Evolutionary conservation across 2,888 invertebrate species (phyloP).

Genomic region (Subacronicta megacephala): DNA sequence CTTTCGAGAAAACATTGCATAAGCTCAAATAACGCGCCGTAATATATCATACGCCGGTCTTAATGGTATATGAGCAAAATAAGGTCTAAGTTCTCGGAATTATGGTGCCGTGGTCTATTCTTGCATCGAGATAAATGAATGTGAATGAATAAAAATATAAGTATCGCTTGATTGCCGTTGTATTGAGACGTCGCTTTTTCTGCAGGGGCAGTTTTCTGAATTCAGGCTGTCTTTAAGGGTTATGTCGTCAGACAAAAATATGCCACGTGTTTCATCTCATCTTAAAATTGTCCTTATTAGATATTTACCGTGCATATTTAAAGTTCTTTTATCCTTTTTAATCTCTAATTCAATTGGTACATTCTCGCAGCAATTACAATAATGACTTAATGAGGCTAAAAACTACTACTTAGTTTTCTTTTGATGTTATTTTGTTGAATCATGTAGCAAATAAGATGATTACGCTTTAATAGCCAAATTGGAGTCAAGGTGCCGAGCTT

Average conservation of each 20-base stretch:
- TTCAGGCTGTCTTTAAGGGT: too few species aligned
- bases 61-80: slow-evolving; percentile 1
- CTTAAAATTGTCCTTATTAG: too few species aligned
- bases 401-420: neutral
- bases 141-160: too few species aligned
- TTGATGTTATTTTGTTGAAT: slow-evolving; percentile 1
- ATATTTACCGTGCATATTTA: too few species aligned
- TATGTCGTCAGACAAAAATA: too few species aligned
- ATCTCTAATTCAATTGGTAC: neutral
- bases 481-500: neutral
- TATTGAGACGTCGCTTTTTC: too few species aligned
- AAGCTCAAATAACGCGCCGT: slow-evolving; percentile 3
- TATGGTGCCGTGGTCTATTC: too few species aligned
- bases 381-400: neutral
- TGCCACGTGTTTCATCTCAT: too few species aligned
- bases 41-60: slow-evolving; percentile 7
- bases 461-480: neutral
- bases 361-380: neutral
- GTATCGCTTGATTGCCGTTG: too few species aligned
- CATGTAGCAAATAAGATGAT: neutral
- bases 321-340: neutral
- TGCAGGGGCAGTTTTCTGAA: too few species aligned
- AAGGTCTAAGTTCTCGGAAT: neutral
- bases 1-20: slow-evolving; percentile 20
- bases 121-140: too few species aligned